Conservation (phyloP, 2,113 vertebrate genomes). For the Elachura formosa region DNA sequence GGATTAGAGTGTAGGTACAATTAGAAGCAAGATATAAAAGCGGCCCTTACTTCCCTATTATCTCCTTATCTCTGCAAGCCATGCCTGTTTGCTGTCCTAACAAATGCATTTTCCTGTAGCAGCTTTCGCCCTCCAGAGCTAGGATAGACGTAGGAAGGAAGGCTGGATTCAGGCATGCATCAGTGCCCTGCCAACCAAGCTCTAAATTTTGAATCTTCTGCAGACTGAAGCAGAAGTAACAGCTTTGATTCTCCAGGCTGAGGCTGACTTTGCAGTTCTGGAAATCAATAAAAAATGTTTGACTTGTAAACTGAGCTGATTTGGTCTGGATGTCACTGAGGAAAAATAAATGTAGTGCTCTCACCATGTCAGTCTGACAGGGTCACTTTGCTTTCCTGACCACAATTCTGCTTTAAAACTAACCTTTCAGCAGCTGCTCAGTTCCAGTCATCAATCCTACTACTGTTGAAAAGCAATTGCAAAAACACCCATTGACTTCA, state of each 20-base stretch:
- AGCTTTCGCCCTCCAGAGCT: neutral
- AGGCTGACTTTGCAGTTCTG: neutral
- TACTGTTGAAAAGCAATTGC: neutral
- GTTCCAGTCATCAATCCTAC: slow-evolving; percentile 32
- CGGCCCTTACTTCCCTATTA: neutral
- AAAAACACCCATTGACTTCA: neutral
- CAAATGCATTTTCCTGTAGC: neutral
- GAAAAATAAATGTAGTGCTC: neutral
- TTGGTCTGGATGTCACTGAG: neutral
- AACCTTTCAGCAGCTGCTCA: slow-evolving; percentile 30
- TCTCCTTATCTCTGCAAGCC: neutral
- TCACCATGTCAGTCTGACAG: slow-evolving; percentile 6
- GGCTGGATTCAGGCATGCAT: neutral
- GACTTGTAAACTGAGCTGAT: slow-evolving; percentile 8
- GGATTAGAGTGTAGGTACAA: neutral
- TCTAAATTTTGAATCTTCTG: neutral
- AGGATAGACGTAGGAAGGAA: neutral
- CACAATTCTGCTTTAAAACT: slow-evolving; percentile 22
- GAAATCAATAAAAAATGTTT: slow-evolving; percentile 1
- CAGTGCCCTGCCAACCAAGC: neutral
- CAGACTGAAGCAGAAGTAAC: neutral
- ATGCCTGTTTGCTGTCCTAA: neutral
- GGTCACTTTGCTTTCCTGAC: slow-evolving; percentile 34
- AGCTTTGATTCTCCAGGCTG: neutral
- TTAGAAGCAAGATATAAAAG: neutral